Conservation (phyloP, 2,888 invertebrate genomes). For the Synanthedon andrenaeformis region DNA sequence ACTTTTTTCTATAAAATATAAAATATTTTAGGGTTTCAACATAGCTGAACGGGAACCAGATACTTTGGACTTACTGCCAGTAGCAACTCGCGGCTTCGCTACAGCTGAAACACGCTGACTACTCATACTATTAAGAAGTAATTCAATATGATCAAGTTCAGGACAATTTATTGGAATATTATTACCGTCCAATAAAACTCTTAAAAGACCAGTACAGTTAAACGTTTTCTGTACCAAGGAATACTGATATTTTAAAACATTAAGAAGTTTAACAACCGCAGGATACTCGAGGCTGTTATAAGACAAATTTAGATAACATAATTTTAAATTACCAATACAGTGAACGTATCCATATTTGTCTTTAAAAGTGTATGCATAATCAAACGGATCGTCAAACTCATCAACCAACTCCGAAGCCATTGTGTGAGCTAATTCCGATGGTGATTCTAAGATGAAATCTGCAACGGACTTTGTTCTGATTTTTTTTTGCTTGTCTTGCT, state of each 20-base stretch:
- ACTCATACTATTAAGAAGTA: background rate
- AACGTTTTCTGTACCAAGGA: slow-evolving; percentile 2
- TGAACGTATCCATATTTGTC: slow-evolving; percentile 12
- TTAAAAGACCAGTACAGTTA: slow-evolving; percentile 22
- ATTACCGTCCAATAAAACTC: slow-evolving; percentile 32
- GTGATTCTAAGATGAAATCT: background rate
- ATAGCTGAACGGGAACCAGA: no score
- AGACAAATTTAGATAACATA: slow-evolving; percentile 35
- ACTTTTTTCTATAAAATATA: no score
- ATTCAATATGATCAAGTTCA: slow-evolving; percentile 18
- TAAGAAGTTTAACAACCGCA: slow-evolving; percentile 17
- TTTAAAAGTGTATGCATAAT: slow-evolving; percentile 9
- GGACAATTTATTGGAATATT: slow-evolving; percentile 18
- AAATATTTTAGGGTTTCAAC: no score
- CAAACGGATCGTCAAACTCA: slow-evolving; percentile 21
- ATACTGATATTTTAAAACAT: slow-evolving; percentile 29
- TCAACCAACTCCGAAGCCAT: slow-evolving; percentile 17
- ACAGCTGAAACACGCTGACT: no score
- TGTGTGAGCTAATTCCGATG: slow-evolving; percentile 12
- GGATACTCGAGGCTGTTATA: slow-evolving; percentile 27
- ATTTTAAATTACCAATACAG: slow-evolving; percentile 26
- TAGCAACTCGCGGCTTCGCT: no score
- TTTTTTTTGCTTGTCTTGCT: background rate
- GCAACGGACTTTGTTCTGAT: background rate
- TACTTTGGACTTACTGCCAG: no score